Conservation (phyloP, 2,113 vertebrate genomes). For the Ciconia maguari region DNA sequence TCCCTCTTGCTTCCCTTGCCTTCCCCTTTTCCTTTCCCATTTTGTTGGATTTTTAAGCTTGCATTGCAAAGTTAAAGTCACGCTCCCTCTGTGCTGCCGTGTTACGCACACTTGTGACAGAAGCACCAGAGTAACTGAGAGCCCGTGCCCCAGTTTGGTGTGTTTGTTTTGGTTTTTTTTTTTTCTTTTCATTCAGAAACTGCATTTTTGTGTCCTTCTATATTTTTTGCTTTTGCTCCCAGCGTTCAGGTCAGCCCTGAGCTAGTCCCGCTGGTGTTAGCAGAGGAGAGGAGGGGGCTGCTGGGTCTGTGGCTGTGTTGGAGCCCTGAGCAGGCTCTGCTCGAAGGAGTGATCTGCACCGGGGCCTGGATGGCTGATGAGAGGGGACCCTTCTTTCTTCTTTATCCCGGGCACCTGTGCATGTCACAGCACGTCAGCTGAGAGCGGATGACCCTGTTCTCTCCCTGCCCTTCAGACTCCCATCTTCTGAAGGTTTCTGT, state of each 20-base stretch:
- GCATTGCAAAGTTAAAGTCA: accelerated
- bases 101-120: accelerated
- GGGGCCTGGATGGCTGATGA: not conserved
- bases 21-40: not conserved
- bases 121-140: not conserved
- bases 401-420: not conserved
- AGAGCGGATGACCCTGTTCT: not conserved
- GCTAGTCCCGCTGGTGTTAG: not conserved
- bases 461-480: not conserved
- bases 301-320: not conserved
- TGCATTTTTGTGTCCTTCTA: not conserved
- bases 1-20: not conserved
- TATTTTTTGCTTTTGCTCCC: not conserved
- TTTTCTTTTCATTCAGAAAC: not conserved
- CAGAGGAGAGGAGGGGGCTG: not conserved
- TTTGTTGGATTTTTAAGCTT: not conserved
- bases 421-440: accelerated
- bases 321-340: not conserved
- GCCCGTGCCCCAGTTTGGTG: not conserved
- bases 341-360: accelerated
- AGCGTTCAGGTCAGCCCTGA: not conserved
- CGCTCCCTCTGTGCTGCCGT: not conserved
- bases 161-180: too few species aligned
- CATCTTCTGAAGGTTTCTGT: not conserved
- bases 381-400: not conserved